A percentile compares a stretch with the other conserved stretches of the same genome.
phyloP scores from a whole-genome alignment of 1,140 invertebrate genomes.

The Brachionus koreanus region DNA sequence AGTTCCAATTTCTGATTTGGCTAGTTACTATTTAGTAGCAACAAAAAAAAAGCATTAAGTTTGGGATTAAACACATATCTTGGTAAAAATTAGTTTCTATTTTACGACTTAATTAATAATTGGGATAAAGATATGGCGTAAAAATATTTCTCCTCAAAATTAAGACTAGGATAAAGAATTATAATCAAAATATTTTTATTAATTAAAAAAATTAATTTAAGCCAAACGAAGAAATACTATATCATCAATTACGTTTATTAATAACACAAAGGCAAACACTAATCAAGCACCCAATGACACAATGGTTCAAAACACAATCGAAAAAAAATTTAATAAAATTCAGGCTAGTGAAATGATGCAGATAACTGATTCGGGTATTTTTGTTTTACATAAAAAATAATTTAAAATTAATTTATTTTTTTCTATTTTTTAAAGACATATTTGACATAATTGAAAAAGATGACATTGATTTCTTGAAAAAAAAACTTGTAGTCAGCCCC shows the following conservation, averaged over 20 bases:
- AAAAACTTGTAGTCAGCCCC: conserved; percentile 13
- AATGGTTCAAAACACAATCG: not conserved
- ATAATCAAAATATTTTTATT: not conserved
- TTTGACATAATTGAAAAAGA: conserved; percentile 35
- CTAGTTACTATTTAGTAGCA: not conserved
- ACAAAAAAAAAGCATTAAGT: not conserved
- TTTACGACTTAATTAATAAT: not conserved
- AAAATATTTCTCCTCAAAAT: not conserved
- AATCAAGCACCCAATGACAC: not conserved
- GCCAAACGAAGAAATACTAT: conserved; percentile 40
- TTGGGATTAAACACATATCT: not conserved
- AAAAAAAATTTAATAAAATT: not conserved
- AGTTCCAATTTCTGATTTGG: not conserved
- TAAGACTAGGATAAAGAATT: not conserved
- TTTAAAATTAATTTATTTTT: not conserved
- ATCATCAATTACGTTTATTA: conserved; percentile 16
- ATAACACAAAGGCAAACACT: not conserved
- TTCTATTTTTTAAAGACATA: not conserved
- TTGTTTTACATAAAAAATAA: not conserved
- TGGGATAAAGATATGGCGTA: not conserved
- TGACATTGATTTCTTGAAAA: not conserved
- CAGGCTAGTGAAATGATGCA: conserved; percentile 1
- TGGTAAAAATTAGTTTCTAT: not conserved
- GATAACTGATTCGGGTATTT: not conserved
- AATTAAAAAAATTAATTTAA: conserved; percentile 11